Evolutionary conservation across 2,888 invertebrate species (phyloP).

Genomic region (Odiellus spinosus): DNA sequence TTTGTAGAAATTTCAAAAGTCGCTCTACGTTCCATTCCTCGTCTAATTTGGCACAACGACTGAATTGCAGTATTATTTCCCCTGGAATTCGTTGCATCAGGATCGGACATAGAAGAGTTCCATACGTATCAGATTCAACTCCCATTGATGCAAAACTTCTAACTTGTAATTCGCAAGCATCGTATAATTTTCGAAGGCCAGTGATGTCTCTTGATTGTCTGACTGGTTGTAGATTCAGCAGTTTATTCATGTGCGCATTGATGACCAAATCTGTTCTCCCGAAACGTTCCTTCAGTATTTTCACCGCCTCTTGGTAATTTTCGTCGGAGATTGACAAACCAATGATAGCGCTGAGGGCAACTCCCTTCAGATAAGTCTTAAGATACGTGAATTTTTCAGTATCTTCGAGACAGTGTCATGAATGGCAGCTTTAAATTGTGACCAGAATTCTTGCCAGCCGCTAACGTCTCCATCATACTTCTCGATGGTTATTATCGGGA

Average conservation of each 20-base stretch:
- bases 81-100: too few species aligned
- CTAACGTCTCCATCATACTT: conserved; percentile 2
- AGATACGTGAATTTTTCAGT: conserved; percentile 6
- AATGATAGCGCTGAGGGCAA: not conserved
- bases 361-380: conserved; percentile 4
- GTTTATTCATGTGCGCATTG: not conserved
- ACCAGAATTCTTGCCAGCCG: conserved; percentile 2
- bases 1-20: too few species aligned
- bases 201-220: not conserved
- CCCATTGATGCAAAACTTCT: not conserved
- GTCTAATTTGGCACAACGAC: too few species aligned
- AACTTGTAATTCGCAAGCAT: conserved; percentile 1
- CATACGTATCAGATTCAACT: not conserved
- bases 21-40: too few species aligned
- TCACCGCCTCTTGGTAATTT: conserved; percentile 2
- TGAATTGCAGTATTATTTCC: too few species aligned
- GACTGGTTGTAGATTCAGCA: not conserved
- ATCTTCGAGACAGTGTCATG: not conserved
- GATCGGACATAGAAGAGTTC: not conserved
- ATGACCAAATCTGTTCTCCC: conserved; percentile 4
- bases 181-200: conserved; percentile 3
- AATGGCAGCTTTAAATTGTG: conserved; percentile 2
- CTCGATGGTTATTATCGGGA: conserved; percentile 1
- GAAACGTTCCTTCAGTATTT: conserved; percentile 3
- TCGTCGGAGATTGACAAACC: not conserved